phyloP scores from a whole-genome alignment of 2,113 vertebrate species.

The Scomber scombrus region DNA sequence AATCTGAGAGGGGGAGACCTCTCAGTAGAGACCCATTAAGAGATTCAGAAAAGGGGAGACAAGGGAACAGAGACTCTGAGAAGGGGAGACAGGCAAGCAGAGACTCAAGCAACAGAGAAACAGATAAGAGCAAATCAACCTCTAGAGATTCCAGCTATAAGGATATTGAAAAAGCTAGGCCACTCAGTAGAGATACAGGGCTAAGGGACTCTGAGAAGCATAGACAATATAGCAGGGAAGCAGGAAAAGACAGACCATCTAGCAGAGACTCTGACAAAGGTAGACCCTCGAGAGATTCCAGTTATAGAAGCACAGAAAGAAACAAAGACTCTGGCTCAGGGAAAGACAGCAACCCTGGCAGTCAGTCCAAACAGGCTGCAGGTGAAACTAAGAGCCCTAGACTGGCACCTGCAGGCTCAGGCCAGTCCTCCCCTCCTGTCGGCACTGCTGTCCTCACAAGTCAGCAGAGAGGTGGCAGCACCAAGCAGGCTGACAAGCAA shows the following conservation, averaged over 20 bases:
- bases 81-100: slow-evolving; percentile 68
- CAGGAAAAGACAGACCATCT: slow-evolving; percentile 75
- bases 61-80: slow-evolving; percentile 68
- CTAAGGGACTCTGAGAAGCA: slow-evolving; percentile 71
- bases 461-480: slow-evolving; percentile 75
- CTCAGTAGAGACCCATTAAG: slow-evolving; percentile 63
- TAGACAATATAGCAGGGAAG: slow-evolving; percentile 71
- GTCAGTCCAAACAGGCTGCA: slow-evolving; percentile 72
- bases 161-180: slow-evolving; percentile 66
- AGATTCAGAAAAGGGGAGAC: slow-evolving; percentile 73
- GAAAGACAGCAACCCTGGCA: slow-evolving; percentile 64
- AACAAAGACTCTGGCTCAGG: slow-evolving; percentile 71
- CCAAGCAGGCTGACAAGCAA: slow-evolving; percentile 88
- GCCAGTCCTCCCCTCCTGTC: slow-evolving; percentile 80
- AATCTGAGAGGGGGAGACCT: slow-evolving; percentile 67
- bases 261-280: slow-evolving; percentile 73
- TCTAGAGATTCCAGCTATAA: slow-evolving; percentile 67
- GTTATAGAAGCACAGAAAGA: slow-evolving; percentile 75
- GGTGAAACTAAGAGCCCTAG: slow-evolving; percentile 69
- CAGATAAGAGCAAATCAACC: slow-evolving; percentile 69
- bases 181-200: slow-evolving; percentile 59
- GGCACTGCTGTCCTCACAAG: slow-evolving; percentile 81
- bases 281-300: slow-evolving; percentile 73
- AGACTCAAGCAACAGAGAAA: slow-evolving; percentile 70
- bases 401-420: slow-evolving; percentile 64